A percentile compares a stretch with the other conserved stretches of the same genome.
Conservation (phyloP, 2,888 invertebrate species). For the Alloplasta piceator region DNA sequence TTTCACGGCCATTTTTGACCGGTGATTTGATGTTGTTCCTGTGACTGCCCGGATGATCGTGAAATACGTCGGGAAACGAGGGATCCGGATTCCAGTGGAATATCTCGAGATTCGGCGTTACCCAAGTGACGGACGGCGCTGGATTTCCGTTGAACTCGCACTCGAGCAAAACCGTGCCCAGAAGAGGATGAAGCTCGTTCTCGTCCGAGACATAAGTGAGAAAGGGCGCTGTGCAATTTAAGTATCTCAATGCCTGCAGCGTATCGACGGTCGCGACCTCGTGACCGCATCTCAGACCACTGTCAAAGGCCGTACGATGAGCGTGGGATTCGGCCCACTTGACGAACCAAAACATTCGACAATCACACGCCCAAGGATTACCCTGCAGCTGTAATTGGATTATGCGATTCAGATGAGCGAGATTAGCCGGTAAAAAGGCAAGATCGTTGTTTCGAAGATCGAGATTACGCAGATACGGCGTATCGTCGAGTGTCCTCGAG, state of each 20-base stretch:
- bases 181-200: constrained; percentile 85
- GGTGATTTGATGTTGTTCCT: constrained; percentile 36
- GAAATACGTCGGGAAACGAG: constrained; percentile 87
- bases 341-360: constrained; percentile 92
- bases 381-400: constrained; percentile 88
- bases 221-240: constrained; percentile 89
- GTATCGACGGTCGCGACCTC: constrained; percentile 85
- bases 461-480: constrained; percentile 79
- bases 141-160: constrained; percentile 92
- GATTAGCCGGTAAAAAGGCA: constrained; percentile 88
- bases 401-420: constrained; percentile 87
- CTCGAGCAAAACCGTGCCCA: constrained; percentile 85
- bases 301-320: constrained; percentile 83
- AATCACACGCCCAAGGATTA: constrained; percentile 94
- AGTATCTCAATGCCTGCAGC: constrained; percentile 88
- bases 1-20: background rate
- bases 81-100: constrained; percentile 92
- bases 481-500: constrained; percentile 73
- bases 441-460: constrained; percentile 87
- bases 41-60: constrained; percentile 85
- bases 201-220: constrained; percentile 86
- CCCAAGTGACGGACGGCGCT: constrained; percentile 92
- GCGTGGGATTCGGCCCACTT: constrained; percentile 86
- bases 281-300: constrained; percentile 87
- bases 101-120: constrained; percentile 89